Evolutionary conservation across 2,888 invertebrate species (phyloP).

Genomic region (Ametastegia equiseti): DNA sequence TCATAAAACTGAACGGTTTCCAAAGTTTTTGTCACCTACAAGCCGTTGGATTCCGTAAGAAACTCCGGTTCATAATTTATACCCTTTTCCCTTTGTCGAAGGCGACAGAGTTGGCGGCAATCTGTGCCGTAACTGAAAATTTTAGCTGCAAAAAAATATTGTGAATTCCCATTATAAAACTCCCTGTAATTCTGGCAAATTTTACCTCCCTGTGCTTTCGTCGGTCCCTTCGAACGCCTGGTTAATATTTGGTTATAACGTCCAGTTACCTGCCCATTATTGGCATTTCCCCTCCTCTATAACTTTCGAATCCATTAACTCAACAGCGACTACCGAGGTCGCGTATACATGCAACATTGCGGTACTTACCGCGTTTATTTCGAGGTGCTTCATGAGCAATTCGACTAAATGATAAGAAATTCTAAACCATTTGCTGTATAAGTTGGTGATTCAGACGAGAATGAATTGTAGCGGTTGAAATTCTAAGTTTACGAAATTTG

Average conservation of each 20-base stretch:
- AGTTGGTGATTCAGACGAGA: neutral
- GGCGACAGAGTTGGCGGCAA: neutral
- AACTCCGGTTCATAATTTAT: conserved; percentile 18
- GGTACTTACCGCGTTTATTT: conserved; percentile 28
- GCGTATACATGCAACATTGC: conserved; percentile 33
- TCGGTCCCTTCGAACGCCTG: conserved; percentile 20
- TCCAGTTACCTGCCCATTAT: conserved; percentile 35
- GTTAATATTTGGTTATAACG: conserved; percentile 34
- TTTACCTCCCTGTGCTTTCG: neutral
- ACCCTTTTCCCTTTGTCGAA: conserved; percentile 14
- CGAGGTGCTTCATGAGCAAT: conserved; percentile 28
- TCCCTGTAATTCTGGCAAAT: neutral
- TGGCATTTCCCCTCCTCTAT: conserved; percentile 14
- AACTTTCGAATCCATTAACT: conserved; percentile 44
- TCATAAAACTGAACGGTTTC: conserved; percentile 43
- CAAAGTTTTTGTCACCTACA: conserved; percentile 41
- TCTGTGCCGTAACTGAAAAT: conserved; percentile 17
- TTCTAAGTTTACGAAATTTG: neutral
- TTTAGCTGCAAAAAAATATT: neutral
- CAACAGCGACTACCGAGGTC: conserved; percentile 34
- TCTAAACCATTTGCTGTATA: neutral
- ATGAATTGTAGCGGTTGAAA: conserved; percentile 2
- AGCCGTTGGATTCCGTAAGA: conserved; percentile 21
- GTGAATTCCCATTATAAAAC: neutral
- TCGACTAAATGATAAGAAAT: conserved; percentile 9